These are phyloP conservation scores for Porites divaricata DNA, from an alignment of 92 coral and sea anemone species.

Conservation along the genomic window DNA sequence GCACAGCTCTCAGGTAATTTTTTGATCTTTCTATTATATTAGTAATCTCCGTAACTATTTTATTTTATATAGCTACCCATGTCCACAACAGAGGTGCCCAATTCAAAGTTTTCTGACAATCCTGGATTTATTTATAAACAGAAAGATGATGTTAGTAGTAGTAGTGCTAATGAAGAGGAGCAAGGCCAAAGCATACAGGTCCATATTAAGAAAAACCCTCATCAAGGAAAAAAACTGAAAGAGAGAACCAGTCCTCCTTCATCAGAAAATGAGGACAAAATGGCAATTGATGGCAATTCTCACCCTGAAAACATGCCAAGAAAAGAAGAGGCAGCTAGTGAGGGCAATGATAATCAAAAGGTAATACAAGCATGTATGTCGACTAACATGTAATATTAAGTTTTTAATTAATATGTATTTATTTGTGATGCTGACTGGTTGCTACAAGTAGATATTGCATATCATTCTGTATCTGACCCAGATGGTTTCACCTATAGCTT, in stretches of 20 bases:
- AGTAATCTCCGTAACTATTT: too few relatives aligned
- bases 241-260: constrained; percentile 62
- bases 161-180: constrained; percentile 40
- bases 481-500: too few relatives aligned
- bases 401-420: too few relatives aligned
- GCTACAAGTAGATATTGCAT: too few relatives aligned
- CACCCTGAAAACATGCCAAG: background rate
- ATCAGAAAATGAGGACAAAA: constrained; percentile 52
- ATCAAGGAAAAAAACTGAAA: constrained; percentile 47
- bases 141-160: constrained; percentile 21
- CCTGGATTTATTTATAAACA: background rate
- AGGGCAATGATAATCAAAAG: background rate
- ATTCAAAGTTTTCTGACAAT: background rate
- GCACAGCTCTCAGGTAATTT: constrained; percentile 26
- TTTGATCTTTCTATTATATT: background rate
- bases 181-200: background rate
- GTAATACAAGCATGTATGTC: background rate
- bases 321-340: background rate
- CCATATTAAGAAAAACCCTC: constrained; percentile 3
- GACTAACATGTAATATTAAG: too few relatives aligned
- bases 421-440: too few relatives aligned
- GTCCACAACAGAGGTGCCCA: too few relatives aligned
- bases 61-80: too few relatives aligned
- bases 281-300: background rate
- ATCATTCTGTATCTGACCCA: too few relatives aligned